phyloP scores from a whole-genome alignment of 2,888 invertebrate genomes.

The Cryptosula pallasiana region DNA sequence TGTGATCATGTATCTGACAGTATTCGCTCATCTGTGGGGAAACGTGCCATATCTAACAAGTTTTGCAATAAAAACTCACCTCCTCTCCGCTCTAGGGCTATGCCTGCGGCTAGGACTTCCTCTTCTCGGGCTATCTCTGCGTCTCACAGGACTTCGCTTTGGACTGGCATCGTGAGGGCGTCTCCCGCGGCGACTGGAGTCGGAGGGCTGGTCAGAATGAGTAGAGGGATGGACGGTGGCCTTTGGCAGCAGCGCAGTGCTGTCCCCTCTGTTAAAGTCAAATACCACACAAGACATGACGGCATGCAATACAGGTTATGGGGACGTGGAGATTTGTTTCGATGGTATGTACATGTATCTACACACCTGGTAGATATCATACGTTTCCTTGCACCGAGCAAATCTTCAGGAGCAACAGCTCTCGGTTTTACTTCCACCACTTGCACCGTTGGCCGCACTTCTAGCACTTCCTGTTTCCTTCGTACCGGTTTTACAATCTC shows the following conservation, averaged over 20 bases:
- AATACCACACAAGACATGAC: no score
- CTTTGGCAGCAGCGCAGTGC: background rate
- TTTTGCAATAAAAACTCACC: no score
- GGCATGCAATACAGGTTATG: no score
- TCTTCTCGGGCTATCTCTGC: background rate
- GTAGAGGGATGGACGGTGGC: background rate
- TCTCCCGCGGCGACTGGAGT: background rate
- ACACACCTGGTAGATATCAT: constrained; percentile 14
- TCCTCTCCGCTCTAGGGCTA: no score
- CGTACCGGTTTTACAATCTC: background rate
- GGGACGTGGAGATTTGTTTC: no score
- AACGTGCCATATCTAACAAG: no score
- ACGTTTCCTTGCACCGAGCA: background rate
- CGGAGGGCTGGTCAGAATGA: background rate
- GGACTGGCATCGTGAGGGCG: no score
- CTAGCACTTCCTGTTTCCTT: background rate
- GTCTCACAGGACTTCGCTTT: background rate
- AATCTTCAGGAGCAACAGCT: background rate
- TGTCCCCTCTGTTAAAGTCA: constrained; percentile 10
- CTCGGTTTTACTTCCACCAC: background rate
- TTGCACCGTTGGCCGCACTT: background rate
- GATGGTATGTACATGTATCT: no score
- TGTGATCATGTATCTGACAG: no score
- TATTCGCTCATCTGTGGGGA: no score
- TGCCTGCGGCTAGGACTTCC: no score